Evolutionary conservation across 1,140 invertebrate species (phyloP), one percentile per base, ranked within the genome.

Genomic region (Zaprionus davidi): DNA sequence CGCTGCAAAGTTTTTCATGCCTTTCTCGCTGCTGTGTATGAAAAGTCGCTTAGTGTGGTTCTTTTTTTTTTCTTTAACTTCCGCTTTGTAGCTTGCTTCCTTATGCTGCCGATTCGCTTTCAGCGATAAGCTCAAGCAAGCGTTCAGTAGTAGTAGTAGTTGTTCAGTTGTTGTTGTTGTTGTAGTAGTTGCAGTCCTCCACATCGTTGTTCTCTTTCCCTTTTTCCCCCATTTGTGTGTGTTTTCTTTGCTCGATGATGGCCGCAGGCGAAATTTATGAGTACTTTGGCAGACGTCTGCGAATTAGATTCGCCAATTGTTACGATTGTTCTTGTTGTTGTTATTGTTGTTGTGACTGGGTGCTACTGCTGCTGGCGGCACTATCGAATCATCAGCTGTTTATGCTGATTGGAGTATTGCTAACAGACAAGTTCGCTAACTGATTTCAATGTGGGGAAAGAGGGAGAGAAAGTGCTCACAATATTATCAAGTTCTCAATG

Each of bases 371-470:
- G 28, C 58, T 12, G 13, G 11, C 26, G 56, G 58, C 56, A 62
- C 69, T 83, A 84, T 90, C 78, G 72, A 69, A 72, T 67, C 78
- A 90, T 85, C 81, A 85, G 76, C 79, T 85, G 78, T 80, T 81
- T 80, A 87, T 88, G 73, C 77, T 87, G 83, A 87, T 87, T 88
- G 84, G 31, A 34, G 31, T 34, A 34, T 34, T 34, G 31, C 31
- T 34, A 34, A 34, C 66, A 73, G 64, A 67, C 65, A 68, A 74
- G 55, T 36, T 55, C 3, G 41, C 71, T 62, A 79, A 79, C 74
- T 88, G 81, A 87, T 87, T 87, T 76, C 62, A 49, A 38, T 67
- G 74, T 56, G 31, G 5, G 12, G 58, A 9, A 36, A 7, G 26
- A 9, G 3, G 11, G 31, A 34, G 9, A 34, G 51, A n/a, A n/a